Evolutionary conservation across 2,797 vertebrate species (phyloP), one percentile per base, ranked within the genome.

Genomic region (Geotria australis): DNA sequence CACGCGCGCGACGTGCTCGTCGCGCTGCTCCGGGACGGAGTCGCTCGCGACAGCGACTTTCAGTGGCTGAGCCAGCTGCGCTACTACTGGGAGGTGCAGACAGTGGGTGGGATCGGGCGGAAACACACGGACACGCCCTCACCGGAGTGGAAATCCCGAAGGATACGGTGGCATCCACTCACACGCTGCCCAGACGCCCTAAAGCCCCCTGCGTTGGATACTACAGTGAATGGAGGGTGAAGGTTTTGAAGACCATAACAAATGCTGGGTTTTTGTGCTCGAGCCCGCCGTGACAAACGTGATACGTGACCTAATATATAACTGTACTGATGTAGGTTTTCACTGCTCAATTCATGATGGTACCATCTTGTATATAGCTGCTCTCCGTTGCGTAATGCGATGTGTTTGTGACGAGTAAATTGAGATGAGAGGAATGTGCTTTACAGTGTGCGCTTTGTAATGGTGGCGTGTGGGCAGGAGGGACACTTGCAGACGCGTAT

Each of bases 11-110:
- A 88, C 58, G 82, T 83, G 59, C 73, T 84, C 10, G 63, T 74
- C 2, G 59, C 66, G 2, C 72, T 83, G n/a, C 78, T 81, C 48
- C 72, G 72, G 55, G 84, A 88, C 61, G 67, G 66, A 48, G 72
- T 85, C 62, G 73, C 60, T 10, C 74, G 85, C 24, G 81, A 85
- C 55, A 75, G 68, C 12, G 79, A 85, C 71, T 93, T 86, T 59
- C 77, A 85, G 63, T 84, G 81, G 83, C 70, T 84, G 58, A 91
- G 78, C 64, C 83, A 89, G 63, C 76, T 85, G 59, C 75, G 80
- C 56, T 83, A 81, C 72, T 85, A 79, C 64, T 85, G 81, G 81
- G 67, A 76, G 64, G 79, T 81, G 38, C 24, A 24, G 24, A 24
- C n/a, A n/a, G n/a, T n/a, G n/a, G n/a, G n/a, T n/a, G n/a, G n/a